Evolutionary conservation across 2,113 vertebrate species (phyloP).

Genomic region (Myotis yumanensis): DNA sequence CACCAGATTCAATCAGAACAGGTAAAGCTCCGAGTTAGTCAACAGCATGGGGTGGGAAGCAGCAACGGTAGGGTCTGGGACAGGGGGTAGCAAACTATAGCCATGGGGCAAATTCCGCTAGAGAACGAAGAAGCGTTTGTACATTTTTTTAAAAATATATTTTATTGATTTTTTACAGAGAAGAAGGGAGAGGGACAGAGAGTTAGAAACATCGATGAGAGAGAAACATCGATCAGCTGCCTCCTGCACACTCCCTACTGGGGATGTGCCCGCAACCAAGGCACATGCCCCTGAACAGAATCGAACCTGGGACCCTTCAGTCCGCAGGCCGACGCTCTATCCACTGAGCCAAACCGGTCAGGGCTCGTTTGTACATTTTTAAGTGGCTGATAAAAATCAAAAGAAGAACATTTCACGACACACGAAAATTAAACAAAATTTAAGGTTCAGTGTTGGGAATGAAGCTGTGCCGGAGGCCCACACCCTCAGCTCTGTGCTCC

Average conservation of each 20-base stretch:
- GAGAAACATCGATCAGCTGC: too few relatives aligned
- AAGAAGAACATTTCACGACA: background rate
- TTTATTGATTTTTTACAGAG: too few relatives aligned
- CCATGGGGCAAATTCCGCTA: background rate
- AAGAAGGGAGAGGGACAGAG: too few relatives aligned
- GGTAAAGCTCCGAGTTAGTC: background rate
- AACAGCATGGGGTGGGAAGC: background rate
- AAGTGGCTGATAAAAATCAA: conserved; percentile 7
- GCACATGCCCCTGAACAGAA: too few relatives aligned
- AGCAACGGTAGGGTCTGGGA: background rate
- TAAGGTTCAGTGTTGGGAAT: background rate
- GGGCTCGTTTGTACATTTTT: background rate
- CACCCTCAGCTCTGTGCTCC: background rate
- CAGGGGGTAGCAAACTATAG: background rate
- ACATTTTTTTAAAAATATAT: background rate
- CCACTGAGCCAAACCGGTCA: too few relatives aligned
- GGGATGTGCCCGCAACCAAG: too few relatives aligned
- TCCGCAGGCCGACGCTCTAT: too few relatives aligned
- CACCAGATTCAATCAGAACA: background rate
- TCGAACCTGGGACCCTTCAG: too few relatives aligned
- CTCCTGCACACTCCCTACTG: too few relatives aligned
- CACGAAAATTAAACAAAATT: background rate
- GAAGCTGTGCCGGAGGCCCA: background rate
- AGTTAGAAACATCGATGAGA: too few relatives aligned
- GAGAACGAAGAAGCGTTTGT: background rate